phyloP scores from a whole-genome alignment of 2,113 vertebrate genomes.

The Tachysurus vachellii region DNA sequence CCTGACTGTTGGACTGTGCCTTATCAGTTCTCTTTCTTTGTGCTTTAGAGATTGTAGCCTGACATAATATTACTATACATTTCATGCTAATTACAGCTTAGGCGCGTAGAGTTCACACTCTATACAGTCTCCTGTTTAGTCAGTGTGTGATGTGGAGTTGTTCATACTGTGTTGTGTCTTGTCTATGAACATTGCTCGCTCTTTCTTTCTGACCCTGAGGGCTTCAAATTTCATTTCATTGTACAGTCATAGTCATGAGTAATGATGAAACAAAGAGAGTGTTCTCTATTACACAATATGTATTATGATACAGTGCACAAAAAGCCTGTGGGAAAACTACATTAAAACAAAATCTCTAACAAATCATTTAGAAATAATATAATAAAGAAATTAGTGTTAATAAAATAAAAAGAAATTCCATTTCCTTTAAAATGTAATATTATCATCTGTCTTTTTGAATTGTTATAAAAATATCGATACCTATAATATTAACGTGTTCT shows the following conservation, averaged over 20 bases:
- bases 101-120: neutral
- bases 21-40: neutral
- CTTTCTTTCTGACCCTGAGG: neutral
- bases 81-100: neutral
- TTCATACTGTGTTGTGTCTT: neutral
- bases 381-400: neutral
- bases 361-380: neutral
- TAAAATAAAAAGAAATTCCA: no score
- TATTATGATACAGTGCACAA: neutral
- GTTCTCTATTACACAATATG: neutral
- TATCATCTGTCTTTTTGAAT: neutral
- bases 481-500: neutral
- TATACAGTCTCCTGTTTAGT: neutral
- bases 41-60: neutral
- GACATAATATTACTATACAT: neutral
- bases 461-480: neutral
- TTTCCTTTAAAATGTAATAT: neutral
- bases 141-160: neutral
- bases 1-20: neutral
- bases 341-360: neutral
- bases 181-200: neutral
- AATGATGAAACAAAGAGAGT: neutral
- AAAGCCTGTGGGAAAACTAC: neutral
- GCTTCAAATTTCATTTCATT: neutral
- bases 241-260: neutral